phyloP scores from a whole-genome alignment of 2,888 invertebrate genomes.

The Diadromus collaris region DNA sequence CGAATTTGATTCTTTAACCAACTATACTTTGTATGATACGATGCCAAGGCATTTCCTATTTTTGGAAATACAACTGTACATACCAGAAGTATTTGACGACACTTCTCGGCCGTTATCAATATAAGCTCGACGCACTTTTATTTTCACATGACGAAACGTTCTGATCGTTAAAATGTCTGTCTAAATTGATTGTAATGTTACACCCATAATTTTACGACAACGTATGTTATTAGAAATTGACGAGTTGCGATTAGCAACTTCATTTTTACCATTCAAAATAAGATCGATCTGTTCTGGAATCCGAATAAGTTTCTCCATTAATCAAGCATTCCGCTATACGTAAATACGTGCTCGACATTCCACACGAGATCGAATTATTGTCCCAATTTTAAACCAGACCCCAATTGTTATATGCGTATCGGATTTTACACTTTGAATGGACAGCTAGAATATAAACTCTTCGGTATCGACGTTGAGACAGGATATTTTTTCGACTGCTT shows the following conservation, averaged over 20 bases:
- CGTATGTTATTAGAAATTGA: not conserved
- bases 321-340: slow-evolving; percentile 16
- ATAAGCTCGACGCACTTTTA: slow-evolving; percentile 6
- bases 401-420: slow-evolving; percentile 3
- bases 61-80: slow-evolving; percentile 33
- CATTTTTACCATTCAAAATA: not conserved
- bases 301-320: not conserved
- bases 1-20: slow-evolving; percentile 14
- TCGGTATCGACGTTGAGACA: slow-evolving; percentile 23
- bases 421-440: slow-evolving; percentile 1
- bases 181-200: not conserved
- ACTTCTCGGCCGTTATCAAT: slow-evolving; percentile 3
- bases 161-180: not conserved
- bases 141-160: not conserved
- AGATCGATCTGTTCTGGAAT: not conserved
- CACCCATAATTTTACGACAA: too few species aligned
- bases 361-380: not conserved
- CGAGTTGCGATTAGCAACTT: not conserved
- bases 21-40: slow-evolving; percentile 29
- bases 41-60: slow-evolving; percentile 15
- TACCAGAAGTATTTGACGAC: slow-evolving; percentile 28
- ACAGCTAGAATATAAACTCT: slow-evolving; percentile 7
- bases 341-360: slow-evolving; percentile 28
- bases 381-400: not conserved
- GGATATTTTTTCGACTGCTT: too few species aligned